These are phyloP conservation scores for Tragelaphus buxtoni DNA, from an alignment of 2,113 vertebrate species.

Conservation along the genomic window DNA sequence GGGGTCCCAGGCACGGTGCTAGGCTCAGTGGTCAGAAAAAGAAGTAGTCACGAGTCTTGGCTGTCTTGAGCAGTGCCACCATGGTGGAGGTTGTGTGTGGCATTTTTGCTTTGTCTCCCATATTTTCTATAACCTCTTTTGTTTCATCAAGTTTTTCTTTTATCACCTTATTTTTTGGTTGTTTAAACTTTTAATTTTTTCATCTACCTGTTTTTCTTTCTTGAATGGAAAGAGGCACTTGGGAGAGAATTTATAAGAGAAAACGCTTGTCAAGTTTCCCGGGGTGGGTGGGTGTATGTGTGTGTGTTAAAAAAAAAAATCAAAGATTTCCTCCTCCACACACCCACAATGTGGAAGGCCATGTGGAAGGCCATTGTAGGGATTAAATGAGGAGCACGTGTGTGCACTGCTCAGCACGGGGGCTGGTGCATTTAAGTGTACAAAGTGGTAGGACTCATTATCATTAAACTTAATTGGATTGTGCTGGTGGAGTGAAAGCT, in stretches of 20 bases:
- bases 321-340: not conserved
- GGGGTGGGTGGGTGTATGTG: no score
- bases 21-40: not conserved
- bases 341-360: not conserved
- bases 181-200: not conserved
- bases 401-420: not conserved
- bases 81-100: rapidly evolving
- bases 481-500: not conserved
- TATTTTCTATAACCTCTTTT: not conserved
- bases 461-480: not conserved
- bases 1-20: not conserved
- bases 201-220: not conserved
- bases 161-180: not conserved
- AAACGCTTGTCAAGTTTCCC: not conserved
- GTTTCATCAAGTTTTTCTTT: not conserved
- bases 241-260: not conserved
- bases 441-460: no score
- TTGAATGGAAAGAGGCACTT: not conserved
- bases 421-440: not conserved
- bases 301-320: not conserved
- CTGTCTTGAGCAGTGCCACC: not conserved
- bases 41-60: not conserved
- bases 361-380: not conserved
- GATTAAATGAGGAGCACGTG: not conserved
- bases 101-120: not conserved